Base-by-base conservation (phyloP, 1,140 invertebrate species). In the Cydia strobilella region DNA sequence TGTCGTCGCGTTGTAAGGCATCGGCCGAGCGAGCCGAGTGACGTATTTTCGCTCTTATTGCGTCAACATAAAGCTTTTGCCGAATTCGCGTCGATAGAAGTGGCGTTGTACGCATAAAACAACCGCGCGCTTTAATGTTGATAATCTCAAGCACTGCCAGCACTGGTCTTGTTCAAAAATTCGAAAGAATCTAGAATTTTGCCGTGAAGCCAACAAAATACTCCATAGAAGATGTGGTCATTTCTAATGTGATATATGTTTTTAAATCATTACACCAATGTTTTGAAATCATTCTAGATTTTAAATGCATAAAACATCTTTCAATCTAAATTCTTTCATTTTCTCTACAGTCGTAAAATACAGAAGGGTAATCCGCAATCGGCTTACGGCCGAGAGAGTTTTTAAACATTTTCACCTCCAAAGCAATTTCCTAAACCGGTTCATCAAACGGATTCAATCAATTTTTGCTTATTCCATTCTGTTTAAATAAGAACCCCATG, bases 271-370 rank as follows among this genome's bases (percentile, higher is more conserved):
- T 59, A 9, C 54, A 59, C n/a, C 54, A 59, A 59, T 59, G 54
- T 59, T 59, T 59, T 89, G 87, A 89, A 87, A 86, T 84, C 86
- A 88, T 87, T 84, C 85, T 81, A 82, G 83, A 86, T 86, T 84
- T 83, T 80, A 84, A 86, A 87, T 86, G 82, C 84, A 89, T 86
- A 86, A 86, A 87, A 84, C 87, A 72, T 72, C 73, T 35, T 83
- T 85, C 85, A 89, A 88, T 87, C 83, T 89, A 86, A 88, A 87
- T 87, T 86, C 81, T 82, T 85, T 82, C 86, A 87, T 86, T 86
- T 86, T 86, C 81, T 83, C 79, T 74, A 79, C 65, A 82, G 80
- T 82, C 81, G 81, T 82, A 86, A 89, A 86, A 88, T 85, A 83
- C 84, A 80, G 82, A 82, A 79, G 83, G 85, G 81, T 86, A 84